Evolutionary conservation across 2,888 invertebrate genomes (phyloP), one percentile per base, ranked within the genome.

Genomic region (Netelia fuscicornis): DNA sequence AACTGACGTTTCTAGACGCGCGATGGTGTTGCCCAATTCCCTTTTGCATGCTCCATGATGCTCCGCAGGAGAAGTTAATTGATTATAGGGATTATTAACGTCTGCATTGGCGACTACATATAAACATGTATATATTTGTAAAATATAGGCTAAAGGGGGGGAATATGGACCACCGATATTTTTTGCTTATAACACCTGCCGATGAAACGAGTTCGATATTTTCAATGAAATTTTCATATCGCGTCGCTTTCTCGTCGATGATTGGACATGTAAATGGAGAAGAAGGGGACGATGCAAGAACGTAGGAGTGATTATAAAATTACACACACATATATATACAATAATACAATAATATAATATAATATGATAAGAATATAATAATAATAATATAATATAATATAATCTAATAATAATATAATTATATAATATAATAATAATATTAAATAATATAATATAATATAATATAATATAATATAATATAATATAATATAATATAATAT

Each of bases 41-140:
- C 20, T 72, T 74, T 60, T 78, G 70, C 44, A 72, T 65, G 75
- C 60, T 60, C n/a, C 44, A 17, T 20, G 58, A 62, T 75, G 68
- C 82, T 79, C 78, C 48, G 37, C 86, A 54, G 86, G 86, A 87
- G 30, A 5, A 72, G 86, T 87, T 91, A 91, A 91, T 91, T 91
- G 89, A 91, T 91, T 89, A 88, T 90, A 90, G 88, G 89, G 87
- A 88, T 91, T 86, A 85, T 78, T 85, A 86, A 87, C 86, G 83
- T 65, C 44, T 70, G 10, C 65, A 65, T 60, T 9, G 30, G 71
- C 81, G 9, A n/a, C 56, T 64, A 54, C 60, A 81, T 42, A 48
- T 48, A 72, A 17, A 25, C 42, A 65, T 42, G 23, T 11, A 65
- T 65, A 25, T 60, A 60, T 44, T 20, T 42, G 13, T 48, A 48